Conservation (phyloP, 2,888 invertebrate genomes). For the Clepsis dumicolana region DNA sequence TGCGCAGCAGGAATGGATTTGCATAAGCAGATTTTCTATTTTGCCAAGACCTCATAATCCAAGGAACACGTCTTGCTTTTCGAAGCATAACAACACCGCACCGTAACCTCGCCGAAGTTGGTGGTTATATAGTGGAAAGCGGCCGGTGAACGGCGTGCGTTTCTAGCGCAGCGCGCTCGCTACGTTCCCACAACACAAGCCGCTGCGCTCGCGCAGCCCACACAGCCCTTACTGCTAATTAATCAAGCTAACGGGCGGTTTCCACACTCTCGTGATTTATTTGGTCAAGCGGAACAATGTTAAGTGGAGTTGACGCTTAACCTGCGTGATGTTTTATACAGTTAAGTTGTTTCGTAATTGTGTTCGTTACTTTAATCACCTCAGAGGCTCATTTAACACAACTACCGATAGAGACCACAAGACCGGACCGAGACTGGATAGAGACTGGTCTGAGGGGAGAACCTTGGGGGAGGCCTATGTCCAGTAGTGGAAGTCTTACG, state of each 20-base stretch:
- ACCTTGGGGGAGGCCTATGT: no score
- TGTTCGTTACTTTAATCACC: constrained; percentile 42
- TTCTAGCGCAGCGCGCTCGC: constrained; percentile 60
- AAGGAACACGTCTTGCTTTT: not conserved
- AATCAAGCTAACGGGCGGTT: constrained; percentile 72
- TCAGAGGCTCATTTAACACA: not conserved
- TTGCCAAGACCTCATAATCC: not conserved
- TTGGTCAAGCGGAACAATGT: constrained; percentile 62
- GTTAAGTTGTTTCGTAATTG: constrained; percentile 5
- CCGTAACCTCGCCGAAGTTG: constrained; percentile 13
- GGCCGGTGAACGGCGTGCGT: constrained; percentile 53
- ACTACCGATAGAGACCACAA: no score
- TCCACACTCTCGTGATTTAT: constrained; percentile 69
- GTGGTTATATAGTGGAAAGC: constrained; percentile 59
- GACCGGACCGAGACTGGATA: no score
- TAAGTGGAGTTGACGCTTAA: constrained; percentile 44
- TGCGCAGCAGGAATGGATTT: not conserved
- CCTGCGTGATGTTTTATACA: constrained; percentile 13
- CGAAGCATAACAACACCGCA: constrained; percentile 4
- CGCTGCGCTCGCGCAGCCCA: constrained; percentile 69
- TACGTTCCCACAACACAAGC: constrained; percentile 62
- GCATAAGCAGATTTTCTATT: no score
- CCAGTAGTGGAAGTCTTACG: no score
- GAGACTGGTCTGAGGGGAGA: no score
- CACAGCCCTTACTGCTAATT: constrained; percentile 73